Evolutionary conservation across 2,888 invertebrate genomes (phyloP).

Genomic region (Drosophila setosimentum): DNA sequence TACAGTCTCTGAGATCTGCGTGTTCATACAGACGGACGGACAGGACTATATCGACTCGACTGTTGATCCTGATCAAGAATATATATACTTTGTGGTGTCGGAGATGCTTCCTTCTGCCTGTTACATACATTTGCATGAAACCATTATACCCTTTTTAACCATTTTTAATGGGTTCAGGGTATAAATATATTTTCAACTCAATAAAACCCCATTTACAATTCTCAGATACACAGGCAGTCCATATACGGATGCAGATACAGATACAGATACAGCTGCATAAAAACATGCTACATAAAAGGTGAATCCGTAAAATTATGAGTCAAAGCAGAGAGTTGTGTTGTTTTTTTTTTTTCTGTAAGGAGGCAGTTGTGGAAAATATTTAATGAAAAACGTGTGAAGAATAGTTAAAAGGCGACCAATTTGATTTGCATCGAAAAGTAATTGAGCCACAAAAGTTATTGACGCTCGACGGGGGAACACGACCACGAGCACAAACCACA

Average conservation of each 20-base stretch:
- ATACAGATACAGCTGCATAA: conserved; percentile 14
- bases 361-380: conserved; percentile 43
- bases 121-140: too few relatives aligned
- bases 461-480: conserved; percentile 73
- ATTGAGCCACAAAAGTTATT: conserved; percentile 80
- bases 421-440: conserved; percentile 83
- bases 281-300: conserved; percentile 25
- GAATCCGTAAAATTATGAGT: conserved; percentile 60
- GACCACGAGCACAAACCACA: conserved; percentile 36
- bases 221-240: conserved; percentile 14
- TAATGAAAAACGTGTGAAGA: conserved; percentile 82
- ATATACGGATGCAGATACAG: conserved; percentile 24
- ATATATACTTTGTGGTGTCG: too few relatives aligned
- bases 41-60: too few relatives aligned
- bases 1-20: too few relatives aligned
- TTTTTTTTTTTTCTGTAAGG: conserved; percentile 11
- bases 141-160: too few relatives aligned
- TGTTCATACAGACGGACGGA: too few relatives aligned
- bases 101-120: too few relatives aligned
- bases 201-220: conserved; percentile 71
- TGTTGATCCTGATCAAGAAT: too few relatives aligned
- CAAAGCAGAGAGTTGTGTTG: conserved; percentile 43
- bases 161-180: too few relatives aligned
- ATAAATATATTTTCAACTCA: conserved; percentile 67
- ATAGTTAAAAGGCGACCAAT: conserved; percentile 79